Percentiles rank a stretch among this genome's conserved stretches.
phyloP scores from a whole-genome alignment of 1,140 invertebrate genomes.

The Eueides isabella region DNA sequence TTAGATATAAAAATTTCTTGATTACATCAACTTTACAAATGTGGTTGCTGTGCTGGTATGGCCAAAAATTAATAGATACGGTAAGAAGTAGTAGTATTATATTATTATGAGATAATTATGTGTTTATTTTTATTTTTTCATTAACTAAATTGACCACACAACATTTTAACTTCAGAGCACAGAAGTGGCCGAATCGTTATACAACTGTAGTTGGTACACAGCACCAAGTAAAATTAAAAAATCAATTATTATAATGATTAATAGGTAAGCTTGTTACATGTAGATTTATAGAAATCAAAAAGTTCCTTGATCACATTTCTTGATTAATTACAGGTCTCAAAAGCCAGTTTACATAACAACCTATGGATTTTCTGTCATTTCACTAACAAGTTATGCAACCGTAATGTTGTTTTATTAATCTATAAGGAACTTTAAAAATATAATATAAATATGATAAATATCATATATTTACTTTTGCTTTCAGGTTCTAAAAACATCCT shows the following conservation, averaged over 20 bases:
- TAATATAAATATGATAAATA: too few relatives aligned
- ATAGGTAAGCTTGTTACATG: conserved; percentile 46
- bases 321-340: conserved; percentile 53
- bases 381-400: conserved; percentile 57
- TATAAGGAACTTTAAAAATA: neutral
- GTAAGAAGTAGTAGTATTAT: too few relatives aligned
- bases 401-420: conserved; percentile 37
- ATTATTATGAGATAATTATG: too few relatives aligned
- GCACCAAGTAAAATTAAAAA: conserved; percentile 50
- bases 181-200: conserved; percentile 52
- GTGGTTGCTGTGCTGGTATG: conserved; percentile 64
- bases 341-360: conserved; percentile 60
- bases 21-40: conserved; percentile 54
- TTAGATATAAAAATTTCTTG: conserved; percentile 60
- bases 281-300: too few relatives aligned
- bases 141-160: too few relatives aligned
- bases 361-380: conserved; percentile 63
- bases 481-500: conserved; percentile 51
- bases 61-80: conserved; percentile 61
- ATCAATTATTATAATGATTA: conserved; percentile 56
- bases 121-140: too few relatives aligned
- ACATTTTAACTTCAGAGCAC: conserved; percentile 43
- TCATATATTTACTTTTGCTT: conserved; percentile 31
- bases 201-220: conserved; percentile 59
- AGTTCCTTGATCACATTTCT: too few relatives aligned